Percentiles rank a stretch among this genome's conserved stretches.
These are phyloP conservation scores for Vidua macroura DNA, from an alignment of 2,113 vertebrate genomes.

Conservation along the genomic window DNA sequence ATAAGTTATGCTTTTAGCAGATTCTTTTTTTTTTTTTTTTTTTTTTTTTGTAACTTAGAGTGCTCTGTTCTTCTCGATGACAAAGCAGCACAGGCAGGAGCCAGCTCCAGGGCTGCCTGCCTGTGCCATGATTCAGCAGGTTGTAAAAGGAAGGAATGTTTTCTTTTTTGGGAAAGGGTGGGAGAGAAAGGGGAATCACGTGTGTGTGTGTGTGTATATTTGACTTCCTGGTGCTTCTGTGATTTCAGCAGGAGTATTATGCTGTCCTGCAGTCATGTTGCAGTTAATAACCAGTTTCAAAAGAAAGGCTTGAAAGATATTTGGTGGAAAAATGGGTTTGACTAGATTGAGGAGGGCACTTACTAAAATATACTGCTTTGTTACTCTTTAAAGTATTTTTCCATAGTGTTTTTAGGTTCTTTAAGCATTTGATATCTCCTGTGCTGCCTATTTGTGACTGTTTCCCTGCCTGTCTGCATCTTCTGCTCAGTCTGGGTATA, in stretches of 20 bases:
- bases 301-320: background rate
- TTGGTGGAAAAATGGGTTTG: background rate
- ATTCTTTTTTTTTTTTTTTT: background rate
- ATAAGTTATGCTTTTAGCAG: background rate
- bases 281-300: background rate
- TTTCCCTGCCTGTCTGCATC: background rate
- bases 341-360: background rate
- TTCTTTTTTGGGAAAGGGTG: constrained; percentile 46
- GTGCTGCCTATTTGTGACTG: background rate
- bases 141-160: constrained; percentile 47
- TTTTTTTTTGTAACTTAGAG: background rate
- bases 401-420: background rate
- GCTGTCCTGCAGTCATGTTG: background rate
- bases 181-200: background rate
- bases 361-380: background rate
- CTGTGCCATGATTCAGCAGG: constrained; percentile 63
- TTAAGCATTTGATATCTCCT: background rate
- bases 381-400: background rate
- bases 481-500: background rate
- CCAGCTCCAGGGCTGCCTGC: constrained; percentile 3
- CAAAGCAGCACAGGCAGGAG: constrained; percentile 42
- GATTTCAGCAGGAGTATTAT: background rate
- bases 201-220: background rate
- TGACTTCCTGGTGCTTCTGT: background rate
- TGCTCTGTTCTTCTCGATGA: background rate